Base-by-base conservation (phyloP, 2,113 vertebrate species). In the Carassius gibelio region DNA sequence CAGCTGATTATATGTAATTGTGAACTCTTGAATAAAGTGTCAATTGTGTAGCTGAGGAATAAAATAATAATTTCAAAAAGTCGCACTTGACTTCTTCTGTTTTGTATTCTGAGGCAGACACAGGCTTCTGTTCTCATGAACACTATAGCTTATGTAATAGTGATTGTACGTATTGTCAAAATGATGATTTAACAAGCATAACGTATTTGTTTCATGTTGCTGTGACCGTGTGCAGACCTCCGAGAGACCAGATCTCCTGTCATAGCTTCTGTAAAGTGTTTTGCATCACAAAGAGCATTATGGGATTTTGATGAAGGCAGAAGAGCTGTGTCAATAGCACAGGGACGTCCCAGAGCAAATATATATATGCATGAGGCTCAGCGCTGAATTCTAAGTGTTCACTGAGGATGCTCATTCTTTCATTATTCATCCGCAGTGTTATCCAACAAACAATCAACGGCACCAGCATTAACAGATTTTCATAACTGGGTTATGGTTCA, bases 281-380 rank as follows among this genome's bases (percentile, higher is more conserved):
- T 84, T 84, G 74, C 59, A 68, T 84, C 59, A 77, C 74, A 84
- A 84, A 77, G 59, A 81, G 45, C 45, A 52, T 81, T 81, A 36
- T 52, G 45, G 26, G 79, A 34, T 84, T 77, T 66, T 64, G 42
- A 77, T 87, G 83, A 72, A 69, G 62, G 75, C 68, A 52, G 84
- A 87, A 87, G 82, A 64, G 68, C 55, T 74, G 57, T 71, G 79
- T 75, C 72, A 71, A 81, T 69, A 81, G 79, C 62, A 21, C 17
- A 68, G 76, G 38, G 48, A 81, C 45, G 52, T 66, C 79, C 75
- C 59, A 75, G 36, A 61, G 66, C 57, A 83, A 88, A 79, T 81
- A 81, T 81, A 79, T 45, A 11, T 26, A 88, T 88, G 57, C 30
- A 79, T 78, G 77, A 42, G 66, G n/a, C 21, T 13, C 75, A 57